Evolutionary conservation across 2,797 vertebrate species (phyloP).

Genomic region (Knipowitschia caucasica): DNA sequence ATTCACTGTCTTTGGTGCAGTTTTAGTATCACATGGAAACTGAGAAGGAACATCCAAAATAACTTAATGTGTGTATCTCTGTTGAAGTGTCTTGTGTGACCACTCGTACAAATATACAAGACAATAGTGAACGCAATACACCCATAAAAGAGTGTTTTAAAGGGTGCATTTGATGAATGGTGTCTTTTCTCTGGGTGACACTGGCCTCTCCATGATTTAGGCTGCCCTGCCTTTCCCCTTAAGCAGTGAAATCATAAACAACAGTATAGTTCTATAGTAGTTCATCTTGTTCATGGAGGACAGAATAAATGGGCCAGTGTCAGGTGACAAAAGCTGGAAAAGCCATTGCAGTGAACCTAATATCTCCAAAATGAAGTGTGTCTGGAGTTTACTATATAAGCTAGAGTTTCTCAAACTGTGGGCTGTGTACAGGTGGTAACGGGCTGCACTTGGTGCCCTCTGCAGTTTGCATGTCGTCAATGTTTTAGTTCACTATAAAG

Average conservation of each 20-base stretch:
- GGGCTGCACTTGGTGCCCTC: too few species aligned
- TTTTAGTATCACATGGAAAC: too few species aligned
- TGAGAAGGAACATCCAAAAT: too few species aligned
- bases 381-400: conserved; percentile 62
- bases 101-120: not conserved
- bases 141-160: not conserved
- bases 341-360: conserved; percentile 74
- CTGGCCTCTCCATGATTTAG: conserved; percentile 59
- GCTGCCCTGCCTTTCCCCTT: conserved; percentile 43
- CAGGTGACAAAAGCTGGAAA: conserved; percentile 81
- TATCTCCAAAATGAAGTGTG: conserved; percentile 53
- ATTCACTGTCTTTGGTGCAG: too few species aligned
- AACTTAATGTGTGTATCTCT: too few species aligned
- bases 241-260: conserved; percentile 61
- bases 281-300: conserved; percentile 75
- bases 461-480: too few species aligned
- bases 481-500: too few species aligned
- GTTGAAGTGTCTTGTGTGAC: not conserved
- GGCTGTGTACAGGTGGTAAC: too few species aligned
- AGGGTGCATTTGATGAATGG: not conserved
- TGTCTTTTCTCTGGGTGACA: conserved; percentile 25
- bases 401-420: too few species aligned
- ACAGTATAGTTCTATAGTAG: conserved; percentile 74
- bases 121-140: not conserved
- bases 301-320: conserved; percentile 83